Evolutionary conservation across 2,888 invertebrate genomes (phyloP).

Genomic region (Gastracanthus pulcherrimus): DNA sequence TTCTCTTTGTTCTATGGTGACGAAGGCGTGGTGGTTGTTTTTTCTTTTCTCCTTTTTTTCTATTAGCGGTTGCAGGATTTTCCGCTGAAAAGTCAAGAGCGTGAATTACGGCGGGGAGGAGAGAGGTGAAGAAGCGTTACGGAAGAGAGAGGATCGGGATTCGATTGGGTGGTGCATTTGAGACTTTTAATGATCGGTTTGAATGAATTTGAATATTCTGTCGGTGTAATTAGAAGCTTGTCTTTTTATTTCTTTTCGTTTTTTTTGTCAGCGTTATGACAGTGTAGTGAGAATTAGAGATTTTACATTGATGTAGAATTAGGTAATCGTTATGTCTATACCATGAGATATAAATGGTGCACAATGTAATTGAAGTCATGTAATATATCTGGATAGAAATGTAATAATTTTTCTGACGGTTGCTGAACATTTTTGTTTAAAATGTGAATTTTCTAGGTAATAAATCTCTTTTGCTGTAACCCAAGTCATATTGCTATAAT

Average conservation of each 20-base stretch:
- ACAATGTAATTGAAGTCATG: too few relatives aligned
- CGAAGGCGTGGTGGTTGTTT: too few relatives aligned
- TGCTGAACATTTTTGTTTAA: too few relatives aligned
- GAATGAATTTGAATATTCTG: constrained; percentile 9
- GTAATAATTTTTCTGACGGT: too few relatives aligned
- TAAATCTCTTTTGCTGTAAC: too few relatives aligned
- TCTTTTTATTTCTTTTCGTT: background rate
- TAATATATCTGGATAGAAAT: too few relatives aligned
- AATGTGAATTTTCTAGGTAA: too few relatives aligned
- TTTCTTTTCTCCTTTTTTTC: background rate
- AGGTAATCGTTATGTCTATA: too few relatives aligned
- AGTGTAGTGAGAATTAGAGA: too few relatives aligned
- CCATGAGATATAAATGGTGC: too few relatives aligned
- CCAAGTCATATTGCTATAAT: too few relatives aligned
- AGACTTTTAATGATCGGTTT: constrained; percentile 7
- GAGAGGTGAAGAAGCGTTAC: constrained; percentile 27
- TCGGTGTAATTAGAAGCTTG: background rate
- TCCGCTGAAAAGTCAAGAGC: background rate
- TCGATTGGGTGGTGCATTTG: background rate
- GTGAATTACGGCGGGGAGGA: background rate
- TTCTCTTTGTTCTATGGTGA: background rate
- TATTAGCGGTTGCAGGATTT: background rate
- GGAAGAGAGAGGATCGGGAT: background rate
- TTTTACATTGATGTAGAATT: background rate
- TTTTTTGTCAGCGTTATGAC: background rate